These are phyloP conservation scores for Delphinapterus leucas DNA, from an alignment of 2,113 vertebrate genomes.

Conservation along the genomic window DNA sequence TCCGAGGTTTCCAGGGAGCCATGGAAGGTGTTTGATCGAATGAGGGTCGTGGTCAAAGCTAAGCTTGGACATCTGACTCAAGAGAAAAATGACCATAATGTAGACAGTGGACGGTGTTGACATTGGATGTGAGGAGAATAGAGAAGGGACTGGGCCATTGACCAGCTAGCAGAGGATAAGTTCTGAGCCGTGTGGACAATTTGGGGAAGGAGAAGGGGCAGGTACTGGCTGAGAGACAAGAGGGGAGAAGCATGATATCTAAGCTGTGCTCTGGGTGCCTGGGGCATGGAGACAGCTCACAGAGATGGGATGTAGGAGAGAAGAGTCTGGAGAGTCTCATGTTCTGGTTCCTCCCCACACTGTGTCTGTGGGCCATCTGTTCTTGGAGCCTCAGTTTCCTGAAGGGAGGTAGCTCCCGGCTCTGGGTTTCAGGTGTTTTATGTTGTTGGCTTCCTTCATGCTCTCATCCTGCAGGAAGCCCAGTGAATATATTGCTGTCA, in stretches of 20 bases:
- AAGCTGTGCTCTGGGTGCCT: no score
- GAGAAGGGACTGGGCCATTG: background rate
- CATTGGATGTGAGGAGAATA: background rate
- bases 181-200: background rate
- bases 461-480: constrained; percentile 69
- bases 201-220: background rate
- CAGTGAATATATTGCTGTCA: constrained; percentile 87
- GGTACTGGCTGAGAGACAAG: background rate
- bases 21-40: background rate
- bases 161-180: background rate
- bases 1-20: background rate
- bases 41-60: background rate
- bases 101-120: background rate
- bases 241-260: background rate
- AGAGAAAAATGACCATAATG: background rate
- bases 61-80: background rate
- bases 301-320: background rate
- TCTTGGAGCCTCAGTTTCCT: background rate
- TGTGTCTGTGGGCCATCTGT: background rate
- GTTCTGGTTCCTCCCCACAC: background rate
- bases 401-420: background rate
- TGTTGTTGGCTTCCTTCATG: accelerated
- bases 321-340: no score
- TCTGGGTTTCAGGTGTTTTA: background rate
- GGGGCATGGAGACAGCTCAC: accelerated